Conservation (phyloP, 2,888 invertebrate genomes). For the Pteria penguin region DNA sequence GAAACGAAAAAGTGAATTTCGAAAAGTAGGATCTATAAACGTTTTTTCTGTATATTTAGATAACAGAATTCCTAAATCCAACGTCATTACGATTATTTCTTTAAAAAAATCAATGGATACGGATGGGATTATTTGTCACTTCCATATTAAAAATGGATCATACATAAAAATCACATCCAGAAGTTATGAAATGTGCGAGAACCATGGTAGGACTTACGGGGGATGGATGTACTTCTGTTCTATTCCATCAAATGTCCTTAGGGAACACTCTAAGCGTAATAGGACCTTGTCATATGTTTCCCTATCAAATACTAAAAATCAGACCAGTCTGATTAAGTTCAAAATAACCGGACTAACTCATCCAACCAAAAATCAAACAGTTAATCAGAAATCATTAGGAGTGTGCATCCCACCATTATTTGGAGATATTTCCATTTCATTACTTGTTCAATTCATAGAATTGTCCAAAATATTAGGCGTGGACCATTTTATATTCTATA, state of each 20-base stretch:
- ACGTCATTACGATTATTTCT: conserved; percentile 57
- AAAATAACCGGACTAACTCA: conserved; percentile 20
- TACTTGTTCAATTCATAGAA: conserved; percentile 77
- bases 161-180: conserved; percentile 48
- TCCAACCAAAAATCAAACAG: not conserved
- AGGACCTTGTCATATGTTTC: not conserved
- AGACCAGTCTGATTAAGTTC: conserved; percentile 1
- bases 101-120: conserved; percentile 51
- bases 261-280: not conserved
- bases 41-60: conserved; percentile 69
- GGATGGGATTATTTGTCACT: conserved; percentile 57
- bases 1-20: conserved; percentile 29
- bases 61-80: conserved; percentile 47
- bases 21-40: conserved; percentile 52
- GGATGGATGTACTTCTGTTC: conserved; percentile 76
- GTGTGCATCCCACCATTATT: conserved; percentile 77
- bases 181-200: conserved; percentile 77
- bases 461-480: conserved; percentile 72
- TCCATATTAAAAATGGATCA: conserved; percentile 40
- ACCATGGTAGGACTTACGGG: conserved; percentile 75
- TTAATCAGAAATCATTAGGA: conserved; percentile 48
- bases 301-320: not conserved
- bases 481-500: conserved; percentile 71
- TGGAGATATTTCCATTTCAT: conserved; percentile 69
- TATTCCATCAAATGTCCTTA: conserved; percentile 55